Conservation (phyloP, 2,797 vertebrate species). For the Coregonus suidteri region DNA sequence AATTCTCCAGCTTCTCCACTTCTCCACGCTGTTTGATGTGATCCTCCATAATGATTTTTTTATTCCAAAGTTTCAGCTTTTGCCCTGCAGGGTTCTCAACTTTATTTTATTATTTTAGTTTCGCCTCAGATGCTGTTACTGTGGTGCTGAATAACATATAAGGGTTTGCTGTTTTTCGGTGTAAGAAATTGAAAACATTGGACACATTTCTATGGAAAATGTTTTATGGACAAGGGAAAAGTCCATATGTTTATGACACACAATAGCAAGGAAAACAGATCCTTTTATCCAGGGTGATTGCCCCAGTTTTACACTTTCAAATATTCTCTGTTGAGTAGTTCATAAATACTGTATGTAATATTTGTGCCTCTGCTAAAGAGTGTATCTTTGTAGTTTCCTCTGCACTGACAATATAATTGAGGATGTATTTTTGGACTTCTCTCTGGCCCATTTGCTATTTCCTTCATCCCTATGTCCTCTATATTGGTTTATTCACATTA, state of each 20-base stretch:
- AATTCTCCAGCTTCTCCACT: constrained; percentile 59
- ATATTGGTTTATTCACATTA: neutral
- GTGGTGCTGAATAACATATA: constrained; percentile 56
- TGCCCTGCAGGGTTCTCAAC: constrained; percentile 63
- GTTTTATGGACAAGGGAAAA: constrained; percentile 1
- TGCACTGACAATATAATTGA: constrained; percentile 6
- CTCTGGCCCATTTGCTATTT: neutral
- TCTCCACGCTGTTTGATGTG: constrained; percentile 64
- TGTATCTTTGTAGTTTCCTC: constrained; percentile 1
- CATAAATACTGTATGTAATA: constrained; percentile 32
- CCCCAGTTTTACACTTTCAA: constrained; percentile 35
- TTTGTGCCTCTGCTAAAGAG: constrained; percentile 33
- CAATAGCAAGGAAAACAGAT: constrained; percentile 23
- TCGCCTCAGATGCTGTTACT: constrained; percentile 50
- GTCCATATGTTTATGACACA: constrained; percentile 48
- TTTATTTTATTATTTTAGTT: constrained; percentile 69
- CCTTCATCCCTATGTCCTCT: neutral
- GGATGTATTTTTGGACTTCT: neutral
- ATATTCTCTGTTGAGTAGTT: constrained; percentile 14
- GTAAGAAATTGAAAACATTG: constrained; percentile 52
- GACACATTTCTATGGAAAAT: constrained; percentile 51
- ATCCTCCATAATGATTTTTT: constrained; percentile 70
- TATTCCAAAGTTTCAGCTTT: constrained; percentile 65
- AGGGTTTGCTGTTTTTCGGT: constrained; percentile 49
- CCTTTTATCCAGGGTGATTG: constrained; percentile 32